Base-by-base conservation (phyloP, 37 sponge, comb jelly and placozoan species). In the Tethya wilhelma region DNA sequence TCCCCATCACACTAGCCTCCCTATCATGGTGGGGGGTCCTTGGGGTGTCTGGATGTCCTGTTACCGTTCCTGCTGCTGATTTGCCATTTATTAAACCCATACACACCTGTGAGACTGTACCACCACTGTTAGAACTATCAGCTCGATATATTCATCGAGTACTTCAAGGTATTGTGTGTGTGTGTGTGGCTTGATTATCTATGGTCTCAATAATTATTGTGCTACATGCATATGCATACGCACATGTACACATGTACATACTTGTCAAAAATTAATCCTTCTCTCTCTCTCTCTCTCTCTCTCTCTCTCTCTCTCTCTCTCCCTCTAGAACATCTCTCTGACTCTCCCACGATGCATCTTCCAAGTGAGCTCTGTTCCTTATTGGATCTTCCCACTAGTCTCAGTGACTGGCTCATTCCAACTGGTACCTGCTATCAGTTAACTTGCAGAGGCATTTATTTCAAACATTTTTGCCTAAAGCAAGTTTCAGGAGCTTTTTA, bases 121-220 rank as follows among this genome's bases (percentile, higher is more conserved):
- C 56, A 30, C 73, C 73, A 4, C 56, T 72, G 2, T 23, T 72
- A n/a, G 73, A 72, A 31, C 73, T 49, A 31, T 31, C 73, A 12
- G 73, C 56, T 1, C 46, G 8, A 25, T 28, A 12, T 26, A 19
- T 72, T 45, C 56, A 72, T 33, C 9, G 34, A 11, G 2, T 29
- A 55, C 56, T 72, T 28, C 46, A 4, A 72, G 56, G 73, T 72
- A 26, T 20, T 19, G n/a, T 11, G 23, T 69, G 28, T 26, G 7
- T 23, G 29, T 62, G 63, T 11, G 63, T 11, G 26, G 22, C 7
- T 14, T 26, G 22, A 26, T 25, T 26, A 8, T 62, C 7, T 62
- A 62, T n/a, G 23, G n/a, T n/a, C n/a, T n/a, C n/a, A n/a, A n/a
- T n/a, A n/a, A n/a, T n/a, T n/a, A n/a, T n/a, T n/a, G n/a, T n/a